These are phyloP conservation scores for Oxycera nigricornis DNA, from an alignment of 2,888 invertebrate genomes.

Conservation along the genomic window DNA sequence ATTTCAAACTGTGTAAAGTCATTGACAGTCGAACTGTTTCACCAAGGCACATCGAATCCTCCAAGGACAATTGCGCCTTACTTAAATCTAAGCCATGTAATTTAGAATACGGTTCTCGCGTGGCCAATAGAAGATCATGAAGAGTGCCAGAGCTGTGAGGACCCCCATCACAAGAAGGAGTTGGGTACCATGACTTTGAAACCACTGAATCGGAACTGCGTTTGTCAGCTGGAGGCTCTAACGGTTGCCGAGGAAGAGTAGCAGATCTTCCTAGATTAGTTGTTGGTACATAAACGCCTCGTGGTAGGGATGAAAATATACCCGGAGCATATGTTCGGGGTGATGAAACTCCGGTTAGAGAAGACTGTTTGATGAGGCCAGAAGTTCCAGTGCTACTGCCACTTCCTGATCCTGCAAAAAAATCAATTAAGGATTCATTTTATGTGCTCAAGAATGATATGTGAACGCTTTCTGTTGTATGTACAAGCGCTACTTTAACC, in stretches of 20 bases:
- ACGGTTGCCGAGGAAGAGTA: constrained; percentile 63
- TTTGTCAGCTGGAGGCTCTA: constrained; percentile 62
- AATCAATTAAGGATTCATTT: no score
- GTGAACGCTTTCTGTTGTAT: no score
- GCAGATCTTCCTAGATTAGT: constrained; percentile 63
- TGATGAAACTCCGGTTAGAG: constrained; percentile 54
- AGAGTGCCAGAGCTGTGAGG: constrained; percentile 55
- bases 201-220: constrained; percentile 66
- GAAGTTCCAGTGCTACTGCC: constrained; percentile 62
- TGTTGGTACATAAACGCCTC: constrained; percentile 62
- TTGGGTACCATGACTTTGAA: constrained; percentile 64
- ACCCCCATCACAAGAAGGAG: constrained; percentile 64
- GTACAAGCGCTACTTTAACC: no score
- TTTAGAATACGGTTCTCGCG: constrained; percentile 64
- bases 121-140: constrained; percentile 57
- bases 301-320: constrained; percentile 63
- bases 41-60: constrained; percentile 66
- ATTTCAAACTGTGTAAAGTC: constrained; percentile 64
- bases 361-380: constrained; percentile 55
- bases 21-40: constrained; percentile 65
- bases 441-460: no score
- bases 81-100: constrained; percentile 66
- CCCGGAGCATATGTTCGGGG: constrained; percentile 56
- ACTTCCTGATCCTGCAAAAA: constrained; percentile 59
- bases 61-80: constrained; percentile 65